phyloP scores from a whole-genome alignment of 2,113 vertebrate species.

The Taurulus bubalis region DNA sequence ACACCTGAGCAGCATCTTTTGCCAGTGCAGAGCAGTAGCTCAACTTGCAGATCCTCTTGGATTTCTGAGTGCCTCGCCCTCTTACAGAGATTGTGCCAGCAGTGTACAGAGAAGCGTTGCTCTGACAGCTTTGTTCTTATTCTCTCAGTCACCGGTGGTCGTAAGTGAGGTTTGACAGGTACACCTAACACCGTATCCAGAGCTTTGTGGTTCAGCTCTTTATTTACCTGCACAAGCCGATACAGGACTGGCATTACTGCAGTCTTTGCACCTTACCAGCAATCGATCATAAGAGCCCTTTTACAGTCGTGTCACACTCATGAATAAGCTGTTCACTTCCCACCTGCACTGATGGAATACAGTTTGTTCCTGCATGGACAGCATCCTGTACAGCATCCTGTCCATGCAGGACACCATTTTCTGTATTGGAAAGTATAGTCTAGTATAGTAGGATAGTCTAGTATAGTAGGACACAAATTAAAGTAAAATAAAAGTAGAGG shows the following conservation, averaged over 20 bases:
- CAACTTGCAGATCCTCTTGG: conserved; percentile 51
- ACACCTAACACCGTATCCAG: conserved; percentile 20
- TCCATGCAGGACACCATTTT: neutral
- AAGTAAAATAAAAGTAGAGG: neutral
- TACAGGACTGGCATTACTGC: conserved; percentile 30
- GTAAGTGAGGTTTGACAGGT: conserved; percentile 47
- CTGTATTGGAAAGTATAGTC: neutral
- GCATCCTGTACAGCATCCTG: neutral
- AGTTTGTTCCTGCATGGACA: neutral
- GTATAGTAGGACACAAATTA: too few species aligned
- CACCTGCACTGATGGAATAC: neutral
- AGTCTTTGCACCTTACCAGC: conserved; percentile 20
- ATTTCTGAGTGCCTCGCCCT: conserved; percentile 39
- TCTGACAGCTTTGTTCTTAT: conserved; percentile 45
- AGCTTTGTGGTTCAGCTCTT: conserved; percentile 43
- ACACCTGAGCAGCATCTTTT: conserved; percentile 29
- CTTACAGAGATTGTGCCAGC: conserved; percentile 44
- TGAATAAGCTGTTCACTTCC: conserved; percentile 8
- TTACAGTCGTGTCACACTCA: conserved; percentile 7
- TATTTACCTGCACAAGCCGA: conserved; percentile 38
- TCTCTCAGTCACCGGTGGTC: conserved; percentile 25
- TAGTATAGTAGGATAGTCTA: too few species aligned
- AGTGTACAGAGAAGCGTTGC: conserved; percentile 38
- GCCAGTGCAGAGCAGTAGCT: conserved; percentile 40
- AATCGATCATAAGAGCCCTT: conserved; percentile 18